Evolutionary conservation across 2,113 vertebrate species (phyloP).

Genomic region (Hippoglossus stenolepis): DNA sequence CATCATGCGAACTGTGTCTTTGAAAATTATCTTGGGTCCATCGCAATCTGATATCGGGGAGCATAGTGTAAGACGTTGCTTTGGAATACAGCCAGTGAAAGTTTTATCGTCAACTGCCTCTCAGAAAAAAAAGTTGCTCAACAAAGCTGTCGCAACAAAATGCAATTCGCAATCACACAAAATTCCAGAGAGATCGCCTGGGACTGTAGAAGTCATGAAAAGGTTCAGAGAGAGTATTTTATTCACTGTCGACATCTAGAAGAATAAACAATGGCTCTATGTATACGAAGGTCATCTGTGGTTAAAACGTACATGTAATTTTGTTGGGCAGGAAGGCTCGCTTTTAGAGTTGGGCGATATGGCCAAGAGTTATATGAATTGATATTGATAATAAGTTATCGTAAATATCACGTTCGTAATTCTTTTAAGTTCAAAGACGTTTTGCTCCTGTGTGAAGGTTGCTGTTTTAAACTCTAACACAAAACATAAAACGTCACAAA

Average conservation of each 20-base stretch:
- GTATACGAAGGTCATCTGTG: neutral
- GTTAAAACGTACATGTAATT: neutral
- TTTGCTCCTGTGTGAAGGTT: no score
- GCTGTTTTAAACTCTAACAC: no score
- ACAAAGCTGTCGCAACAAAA: conserved; percentile 61
- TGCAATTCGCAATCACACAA: conserved; percentile 45
- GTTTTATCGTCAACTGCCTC: conserved; percentile 40
- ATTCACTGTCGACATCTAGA: conserved; percentile 22
- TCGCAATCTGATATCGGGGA: conserved; percentile 46
- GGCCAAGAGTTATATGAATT: no score
- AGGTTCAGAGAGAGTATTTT: conserved; percentile 3
- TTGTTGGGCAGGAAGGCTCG: neutral
- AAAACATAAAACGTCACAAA: no score
- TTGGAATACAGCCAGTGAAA: conserved; percentile 48
- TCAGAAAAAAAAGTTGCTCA: conserved; percentile 49
- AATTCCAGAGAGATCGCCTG: neutral
- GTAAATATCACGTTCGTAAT: no score
- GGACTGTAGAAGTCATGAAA: conserved; percentile 1
- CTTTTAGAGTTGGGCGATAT: no score
- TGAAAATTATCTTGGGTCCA: conserved; percentile 39
- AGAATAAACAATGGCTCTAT: conserved; percentile 6
- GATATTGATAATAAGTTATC: no score
- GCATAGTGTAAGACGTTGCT: conserved; percentile 52
- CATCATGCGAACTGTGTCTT: neutral
- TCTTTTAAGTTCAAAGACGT: no score